phyloP scores from a whole-genome alignment of 2,113 vertebrate species.

The Thunnus maccoyii region DNA sequence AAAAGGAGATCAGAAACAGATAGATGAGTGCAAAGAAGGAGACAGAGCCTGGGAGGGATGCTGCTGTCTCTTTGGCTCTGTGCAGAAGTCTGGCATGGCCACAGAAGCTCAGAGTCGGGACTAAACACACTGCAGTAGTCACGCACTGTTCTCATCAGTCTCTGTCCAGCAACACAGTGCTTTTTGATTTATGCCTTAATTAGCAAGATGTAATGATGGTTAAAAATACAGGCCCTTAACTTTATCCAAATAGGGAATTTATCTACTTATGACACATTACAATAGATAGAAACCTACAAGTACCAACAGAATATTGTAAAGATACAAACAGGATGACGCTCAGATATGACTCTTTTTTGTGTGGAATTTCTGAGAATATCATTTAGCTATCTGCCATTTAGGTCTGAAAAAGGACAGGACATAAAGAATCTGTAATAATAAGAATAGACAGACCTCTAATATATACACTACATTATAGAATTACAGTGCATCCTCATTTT shows the following conservation, averaged over 20 bases:
- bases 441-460: neutral
- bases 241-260: neutral
- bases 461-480: neutral
- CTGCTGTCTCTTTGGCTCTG: conserved; percentile 10
- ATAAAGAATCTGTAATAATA: neutral
- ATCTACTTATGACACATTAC: conserved; percentile 10
- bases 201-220: conserved; percentile 14
- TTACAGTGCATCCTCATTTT: conserved; percentile 26
- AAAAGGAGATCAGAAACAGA: conserved; percentile 15
- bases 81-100: conserved; percentile 4
- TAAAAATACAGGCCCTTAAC: neutral
- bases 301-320: neutral
- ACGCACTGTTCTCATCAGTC: conserved; percentile 10
- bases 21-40: neutral
- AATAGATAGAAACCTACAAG: neutral
- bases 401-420: neutral
- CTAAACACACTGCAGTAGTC: conserved; percentile 33
- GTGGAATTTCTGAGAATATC: too few species aligned
- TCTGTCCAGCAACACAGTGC: neutral
- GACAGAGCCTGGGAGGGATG: conserved; percentile 2
- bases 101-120: neutral
- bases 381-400: neutral
- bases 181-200: conserved; percentile 50
- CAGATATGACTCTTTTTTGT: neutral
- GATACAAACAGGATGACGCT: neutral